These are phyloP conservation scores for Pseudococcus viburni DNA, from an alignment of 2,888 invertebrate genomes.

Conservation along the genomic window DNA sequence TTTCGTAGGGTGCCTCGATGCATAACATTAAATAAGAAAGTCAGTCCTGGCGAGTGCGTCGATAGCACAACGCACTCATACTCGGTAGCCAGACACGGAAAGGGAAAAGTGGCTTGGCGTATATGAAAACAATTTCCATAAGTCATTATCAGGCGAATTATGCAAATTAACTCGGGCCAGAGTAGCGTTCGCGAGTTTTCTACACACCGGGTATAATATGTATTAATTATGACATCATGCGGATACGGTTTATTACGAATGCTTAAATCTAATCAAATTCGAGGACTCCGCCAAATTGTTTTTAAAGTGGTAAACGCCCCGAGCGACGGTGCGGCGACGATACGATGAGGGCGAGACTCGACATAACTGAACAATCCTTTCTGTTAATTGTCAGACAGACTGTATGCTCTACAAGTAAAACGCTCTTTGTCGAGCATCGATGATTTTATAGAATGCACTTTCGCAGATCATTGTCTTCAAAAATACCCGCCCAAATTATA, in stretches of 20 bases:
- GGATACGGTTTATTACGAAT: constrained; percentile 50
- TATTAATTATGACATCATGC: constrained; percentile 38
- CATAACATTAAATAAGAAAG: background rate
- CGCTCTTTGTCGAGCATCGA: background rate
- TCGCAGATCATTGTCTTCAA: background rate
- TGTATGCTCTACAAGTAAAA: background rate
- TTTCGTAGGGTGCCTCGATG: background rate
- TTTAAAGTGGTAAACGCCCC: constrained; percentile 32
- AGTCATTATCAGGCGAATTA: constrained; percentile 43
- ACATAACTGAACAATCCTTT: background rate
- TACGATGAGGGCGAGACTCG: background rate
- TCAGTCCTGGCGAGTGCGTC: background rate
- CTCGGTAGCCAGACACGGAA: background rate
- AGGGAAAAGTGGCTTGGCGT: background rate
- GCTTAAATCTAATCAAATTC: constrained; percentile 37
- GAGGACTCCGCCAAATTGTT: constrained; percentile 34
- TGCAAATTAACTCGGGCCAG: constrained; percentile 44
- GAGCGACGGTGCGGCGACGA: background rate
- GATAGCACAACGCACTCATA: background rate
- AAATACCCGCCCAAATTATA: no score
- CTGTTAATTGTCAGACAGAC: no score
- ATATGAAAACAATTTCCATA: constrained; percentile 53
- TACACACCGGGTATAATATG: background rate
- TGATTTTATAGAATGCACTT: background rate
- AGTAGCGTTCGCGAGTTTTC: background rate